Evolutionary conservation across 2,888 invertebrate genomes (phyloP).

Genomic region (Dicyrtomina minuta): DNA sequence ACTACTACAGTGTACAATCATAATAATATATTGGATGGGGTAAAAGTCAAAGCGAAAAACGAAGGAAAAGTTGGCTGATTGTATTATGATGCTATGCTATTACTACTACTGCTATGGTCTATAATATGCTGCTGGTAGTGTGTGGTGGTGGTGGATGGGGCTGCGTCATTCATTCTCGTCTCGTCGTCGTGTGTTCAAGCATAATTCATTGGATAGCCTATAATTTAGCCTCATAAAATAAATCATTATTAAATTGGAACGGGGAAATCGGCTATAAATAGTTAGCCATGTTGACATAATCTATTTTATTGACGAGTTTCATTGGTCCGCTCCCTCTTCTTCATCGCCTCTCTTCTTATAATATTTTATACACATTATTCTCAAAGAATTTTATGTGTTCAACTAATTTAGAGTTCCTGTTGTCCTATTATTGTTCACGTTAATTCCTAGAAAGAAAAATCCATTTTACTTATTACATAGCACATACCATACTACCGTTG

Average conservation of each 20-base stretch:
- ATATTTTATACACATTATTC: not conserved
- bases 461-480: too few relatives aligned
- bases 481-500: too few relatives aligned
- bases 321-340: conserved; percentile 46
- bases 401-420: too few relatives aligned
- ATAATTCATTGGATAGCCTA: conserved; percentile 53
- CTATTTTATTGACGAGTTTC: conserved; percentile 52
- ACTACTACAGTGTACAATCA: too few relatives aligned
- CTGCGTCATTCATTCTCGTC: conserved; percentile 49
- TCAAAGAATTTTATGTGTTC: too few relatives aligned
- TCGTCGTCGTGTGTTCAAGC: conserved; percentile 49
- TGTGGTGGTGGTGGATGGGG: not conserved
- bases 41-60: too few relatives aligned
- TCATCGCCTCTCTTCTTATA: conserved; percentile 3
- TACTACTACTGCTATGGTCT: conserved; percentile 3
- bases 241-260: conserved; percentile 54
- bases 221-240: conserved; percentile 54
- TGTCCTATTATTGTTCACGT: too few relatives aligned
- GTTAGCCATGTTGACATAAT: conserved; percentile 54
- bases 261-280: conserved; percentile 54
- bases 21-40: too few relatives aligned
- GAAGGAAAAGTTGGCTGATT: too few relatives aligned
- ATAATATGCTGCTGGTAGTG: not conserved
- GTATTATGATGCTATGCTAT: not conserved
- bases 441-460: too few relatives aligned